phyloP scores from a whole-genome alignment of 2,888 invertebrate genomes.

The Sinohyriopsis cumingii region DNA sequence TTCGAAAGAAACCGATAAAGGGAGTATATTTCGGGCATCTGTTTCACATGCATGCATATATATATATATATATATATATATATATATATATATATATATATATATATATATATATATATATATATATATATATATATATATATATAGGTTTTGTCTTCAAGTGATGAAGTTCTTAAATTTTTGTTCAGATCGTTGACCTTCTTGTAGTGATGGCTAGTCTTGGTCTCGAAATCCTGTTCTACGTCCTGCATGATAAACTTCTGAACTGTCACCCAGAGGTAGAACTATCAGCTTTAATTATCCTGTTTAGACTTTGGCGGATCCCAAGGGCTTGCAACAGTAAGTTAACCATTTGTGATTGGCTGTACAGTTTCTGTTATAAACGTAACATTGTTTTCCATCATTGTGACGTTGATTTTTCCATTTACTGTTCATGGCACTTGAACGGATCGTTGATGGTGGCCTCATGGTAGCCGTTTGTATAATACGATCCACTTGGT shows the following conservation, averaged over 20 bases:
- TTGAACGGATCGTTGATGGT: too few species aligned
- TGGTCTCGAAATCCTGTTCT: constrained; percentile 51
- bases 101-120: too few species aligned
- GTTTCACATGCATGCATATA: too few species aligned
- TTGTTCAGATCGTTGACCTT: constrained; percentile 54
- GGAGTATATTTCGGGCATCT: too few species aligned
- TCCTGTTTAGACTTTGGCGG: constrained; percentile 54
- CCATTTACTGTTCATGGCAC: too few species aligned
- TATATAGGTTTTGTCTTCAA: neutral
- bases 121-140: neutral
- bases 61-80: too few species aligned
- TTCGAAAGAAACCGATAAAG: too few species aligned
- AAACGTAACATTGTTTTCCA: neutral
- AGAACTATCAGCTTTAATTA: constrained; percentile 49
- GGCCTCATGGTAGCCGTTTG: too few species aligned
- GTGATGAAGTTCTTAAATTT: neutral
- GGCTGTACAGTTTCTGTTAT: neutral
- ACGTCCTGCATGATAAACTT: constrained; percentile 41
- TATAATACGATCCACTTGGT: too few species aligned
- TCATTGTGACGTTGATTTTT: too few species aligned
- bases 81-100: too few species aligned
- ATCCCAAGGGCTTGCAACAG: constrained; percentile 58
- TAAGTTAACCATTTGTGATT: constrained; percentile 28
- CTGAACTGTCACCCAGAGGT: constrained; percentile 37
- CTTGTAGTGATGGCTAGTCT: constrained; percentile 49